Evolutionary conservation across 2,888 invertebrate species (phyloP).

Genomic region (Panzeria rudis): DNA sequence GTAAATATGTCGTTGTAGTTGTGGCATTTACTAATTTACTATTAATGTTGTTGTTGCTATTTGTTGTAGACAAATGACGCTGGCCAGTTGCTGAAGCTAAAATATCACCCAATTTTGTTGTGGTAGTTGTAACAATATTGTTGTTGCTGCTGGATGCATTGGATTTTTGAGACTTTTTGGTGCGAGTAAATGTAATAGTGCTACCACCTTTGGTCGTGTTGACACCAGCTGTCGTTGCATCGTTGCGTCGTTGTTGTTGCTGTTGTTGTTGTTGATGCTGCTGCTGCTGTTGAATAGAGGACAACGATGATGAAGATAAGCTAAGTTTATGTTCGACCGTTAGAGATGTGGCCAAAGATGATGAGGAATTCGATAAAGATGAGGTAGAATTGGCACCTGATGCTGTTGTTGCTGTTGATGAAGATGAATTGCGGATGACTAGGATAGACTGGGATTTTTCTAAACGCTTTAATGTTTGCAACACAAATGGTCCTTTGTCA

Average conservation of each 20-base stretch:
- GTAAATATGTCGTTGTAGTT: constrained; percentile 77
- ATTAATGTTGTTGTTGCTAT: constrained; percentile 42
- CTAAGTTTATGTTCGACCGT: constrained; percentile 71
- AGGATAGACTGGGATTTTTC: constrained; percentile 84
- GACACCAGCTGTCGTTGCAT: constrained; percentile 73
- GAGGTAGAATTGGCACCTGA: constrained; percentile 71
- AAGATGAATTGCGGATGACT: constrained; percentile 80
- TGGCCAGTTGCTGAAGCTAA: constrained; percentile 70
- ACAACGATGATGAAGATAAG: constrained; percentile 73
- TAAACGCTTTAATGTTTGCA: constrained; percentile 83
- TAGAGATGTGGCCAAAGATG: constrained; percentile 69
- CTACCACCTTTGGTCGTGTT: constrained; percentile 73
- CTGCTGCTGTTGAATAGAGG: constrained; percentile 67
- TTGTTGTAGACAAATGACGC: constrained; percentile 59
- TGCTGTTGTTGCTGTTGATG: constrained; percentile 69
- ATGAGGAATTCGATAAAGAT: constrained; percentile 66
- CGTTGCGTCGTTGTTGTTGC: constrained; percentile 20
- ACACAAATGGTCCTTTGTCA: constrained; percentile 82
- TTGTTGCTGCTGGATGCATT: constrained; percentile 62
- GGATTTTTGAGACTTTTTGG: constrained; percentile 75
- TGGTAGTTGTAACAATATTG: constrained; percentile 63
- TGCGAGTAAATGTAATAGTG: constrained; percentile 79
- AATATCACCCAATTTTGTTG: constrained; percentile 72
- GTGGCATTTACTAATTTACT: constrained; percentile 71
- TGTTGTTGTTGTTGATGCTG: constrained; percentile 52